Evolutionary conservation across 2,797 vertebrate genomes (phyloP), one percentile per base, ranked within the genome.

Genomic region (Bovichtus variegatus): DNA sequence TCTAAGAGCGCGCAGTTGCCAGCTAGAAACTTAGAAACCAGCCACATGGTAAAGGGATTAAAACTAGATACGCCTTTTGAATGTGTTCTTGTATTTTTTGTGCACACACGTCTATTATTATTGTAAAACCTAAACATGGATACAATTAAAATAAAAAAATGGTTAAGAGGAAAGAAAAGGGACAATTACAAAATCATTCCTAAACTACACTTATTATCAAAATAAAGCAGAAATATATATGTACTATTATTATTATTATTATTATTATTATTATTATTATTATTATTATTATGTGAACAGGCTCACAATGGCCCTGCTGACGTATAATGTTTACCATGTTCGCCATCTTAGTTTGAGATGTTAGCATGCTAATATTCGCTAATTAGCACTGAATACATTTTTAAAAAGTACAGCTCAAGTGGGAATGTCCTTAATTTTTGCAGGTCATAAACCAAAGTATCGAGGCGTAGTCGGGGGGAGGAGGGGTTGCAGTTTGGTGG

Each of bases 1-100:
- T 68, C 64, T 66, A 51, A 9, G 49, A 60, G 58, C 15, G 41
- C 53, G 34, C 25, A 40, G 55, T 40, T 44, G 53, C 40, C 31
- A 53, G 18, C 43, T 38, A 58, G 36, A 72, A 67, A 79, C 66
- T 27, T 53, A 54, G 16, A 53, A 27, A 69, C 15, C 31, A 36
- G 25, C 34, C 44, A 50, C 0, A 19, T 6, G 49, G 51, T 51
- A 31, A 16, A 6, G 11, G 15, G 18, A 21, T 36, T 36, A 44
- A 21, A 53, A 44, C 1, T 40, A 31, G 9, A 34, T 8, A 8
- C 2, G 23, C 15, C 6, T 43, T 38, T 25, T 31, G 15, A 53
- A 43, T 13, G 51, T 9, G 34, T 31, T 50, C 2, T 16, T n/a
- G 18, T 18, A 11, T 55, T 7, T 4, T 27, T 25, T 36, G 27